These are phyloP conservation scores for Meiosimyza decipiens DNA, from an alignment of 2,888 invertebrate species.

Conservation along the genomic window DNA sequence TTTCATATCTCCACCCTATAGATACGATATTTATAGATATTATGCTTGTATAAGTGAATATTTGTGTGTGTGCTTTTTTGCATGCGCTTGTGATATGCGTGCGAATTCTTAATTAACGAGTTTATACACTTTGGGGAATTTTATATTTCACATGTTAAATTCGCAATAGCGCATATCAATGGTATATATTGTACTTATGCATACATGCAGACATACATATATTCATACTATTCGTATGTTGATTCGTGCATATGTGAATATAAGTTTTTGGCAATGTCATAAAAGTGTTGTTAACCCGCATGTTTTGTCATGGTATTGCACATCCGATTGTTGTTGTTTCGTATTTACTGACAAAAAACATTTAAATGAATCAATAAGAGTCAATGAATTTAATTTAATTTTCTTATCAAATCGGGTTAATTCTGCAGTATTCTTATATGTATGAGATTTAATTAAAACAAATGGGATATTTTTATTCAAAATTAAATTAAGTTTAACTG, in stretches of 20 bases:
- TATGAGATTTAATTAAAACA: too few relatives aligned
- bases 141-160: neutral
- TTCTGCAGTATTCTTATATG: neutral
- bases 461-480: too few relatives aligned
- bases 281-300: conserved; percentile 34
- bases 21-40: conserved; percentile 2
- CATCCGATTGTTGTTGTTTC: conserved; percentile 2
- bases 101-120: conserved; percentile 33
- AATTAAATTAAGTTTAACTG: too few relatives aligned
- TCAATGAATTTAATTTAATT: conserved; percentile 23
- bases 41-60: neutral
- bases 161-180: neutral
- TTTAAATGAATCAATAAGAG: too few relatives aligned
- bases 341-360: neutral
- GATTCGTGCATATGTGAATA: neutral
- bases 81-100: neutral
- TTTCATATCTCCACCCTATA: conserved; percentile 7
- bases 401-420: conserved; percentile 13
- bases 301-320: conserved; percentile 11
- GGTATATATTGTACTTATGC: neutral
- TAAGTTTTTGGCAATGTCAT: conserved; percentile 21
- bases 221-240: neutral
- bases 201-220: neutral
- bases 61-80: conserved; percentile 2
- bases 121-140: conserved; percentile 29